Evolutionary conservation across 1,140 invertebrate species (phyloP).

Genomic region (Atopsyche davidsoni): DNA sequence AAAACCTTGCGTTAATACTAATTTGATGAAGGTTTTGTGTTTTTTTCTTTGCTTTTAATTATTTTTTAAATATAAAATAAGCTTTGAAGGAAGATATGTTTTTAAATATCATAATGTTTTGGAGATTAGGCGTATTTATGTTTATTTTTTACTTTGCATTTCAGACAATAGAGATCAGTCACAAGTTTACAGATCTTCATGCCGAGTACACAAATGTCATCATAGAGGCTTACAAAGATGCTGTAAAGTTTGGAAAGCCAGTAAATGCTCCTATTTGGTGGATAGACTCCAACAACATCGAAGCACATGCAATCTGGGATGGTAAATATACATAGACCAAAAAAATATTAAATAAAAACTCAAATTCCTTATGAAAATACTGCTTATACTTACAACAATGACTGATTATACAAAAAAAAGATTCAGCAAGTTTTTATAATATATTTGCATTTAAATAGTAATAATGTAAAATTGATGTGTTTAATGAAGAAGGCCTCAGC

Average conservation of each 20-base stretch:
- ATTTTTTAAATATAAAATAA: constrained; percentile 18
- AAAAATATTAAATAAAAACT: neutral
- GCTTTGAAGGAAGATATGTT: constrained; percentile 2
- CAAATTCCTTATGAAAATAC: neutral
- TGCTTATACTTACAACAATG: neutral
- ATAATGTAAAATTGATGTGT: neutral
- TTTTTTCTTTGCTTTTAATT: neutral
- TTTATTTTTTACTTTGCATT: constrained; percentile 27
- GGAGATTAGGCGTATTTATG: constrained; percentile 4
- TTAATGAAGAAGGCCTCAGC: neutral
- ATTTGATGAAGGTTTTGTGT: neutral
- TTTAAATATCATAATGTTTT: neutral
- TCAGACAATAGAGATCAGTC: constrained; percentile 59
- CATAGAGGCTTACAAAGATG: constrained; percentile 51
- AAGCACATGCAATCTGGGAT: constrained; percentile 60
- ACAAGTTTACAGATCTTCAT: constrained; percentile 63
- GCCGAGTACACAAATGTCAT: constrained; percentile 60
- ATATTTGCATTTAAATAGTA: neutral
- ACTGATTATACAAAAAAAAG: neutral
- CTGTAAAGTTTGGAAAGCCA: constrained; percentile 60
- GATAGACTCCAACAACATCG: constrained; percentile 64
- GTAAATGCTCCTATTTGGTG: constrained; percentile 91
- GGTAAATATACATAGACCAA: constrained; percentile 42
- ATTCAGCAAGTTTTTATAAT: neutral
- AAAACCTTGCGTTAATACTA: neutral